These are phyloP conservation scores for Caenorhabditis auriculariae DNA, from an alignment of 2,888 invertebrate species.

Conservation along the genomic window DNA sequence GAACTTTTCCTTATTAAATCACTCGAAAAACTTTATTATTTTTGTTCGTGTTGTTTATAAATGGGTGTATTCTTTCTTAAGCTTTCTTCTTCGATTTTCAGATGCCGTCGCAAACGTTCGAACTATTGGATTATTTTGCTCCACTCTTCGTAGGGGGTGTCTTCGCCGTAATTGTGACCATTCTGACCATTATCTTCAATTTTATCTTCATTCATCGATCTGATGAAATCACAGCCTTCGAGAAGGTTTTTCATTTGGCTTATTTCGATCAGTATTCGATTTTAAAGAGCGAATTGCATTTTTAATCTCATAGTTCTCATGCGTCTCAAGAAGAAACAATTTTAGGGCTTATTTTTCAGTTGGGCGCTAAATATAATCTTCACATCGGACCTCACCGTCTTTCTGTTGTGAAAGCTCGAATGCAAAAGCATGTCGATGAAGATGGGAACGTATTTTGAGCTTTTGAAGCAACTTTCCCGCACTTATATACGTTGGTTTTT, in stretches of 20 bases:
- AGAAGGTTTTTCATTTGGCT: constrained; percentile 16
- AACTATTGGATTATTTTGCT: constrained; percentile 22
- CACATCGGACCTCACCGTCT: constrained; percentile 39
- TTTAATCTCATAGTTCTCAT: neutral
- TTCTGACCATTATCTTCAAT: constrained; percentile 34
- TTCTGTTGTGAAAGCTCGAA: constrained; percentile 26
- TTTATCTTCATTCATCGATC: constrained; percentile 26
- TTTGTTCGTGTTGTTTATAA: no score
- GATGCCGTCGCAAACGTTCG: constrained; percentile 35
- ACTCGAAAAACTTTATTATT: no score
- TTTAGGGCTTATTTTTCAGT: constrained; percentile 13
- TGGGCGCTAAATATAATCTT: constrained; percentile 35
- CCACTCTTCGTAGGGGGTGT: constrained; percentile 25
- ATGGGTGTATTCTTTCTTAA: no score
- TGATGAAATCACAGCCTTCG: constrained; percentile 41
- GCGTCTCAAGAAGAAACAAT: neutral
- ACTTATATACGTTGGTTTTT: neutral
- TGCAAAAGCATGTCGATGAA: constrained; percentile 25
- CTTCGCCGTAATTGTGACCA: constrained; percentile 23
- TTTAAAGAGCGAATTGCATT: neutral
- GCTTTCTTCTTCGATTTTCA: no score
- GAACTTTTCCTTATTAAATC: no score
- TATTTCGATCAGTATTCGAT: no score
- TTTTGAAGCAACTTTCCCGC: neutral
- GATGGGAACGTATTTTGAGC: constrained; percentile 17